These are phyloP conservation scores for Elysia crispata DNA, from an alignment of 2,888 invertebrate species.

Conservation along the genomic window DNA sequence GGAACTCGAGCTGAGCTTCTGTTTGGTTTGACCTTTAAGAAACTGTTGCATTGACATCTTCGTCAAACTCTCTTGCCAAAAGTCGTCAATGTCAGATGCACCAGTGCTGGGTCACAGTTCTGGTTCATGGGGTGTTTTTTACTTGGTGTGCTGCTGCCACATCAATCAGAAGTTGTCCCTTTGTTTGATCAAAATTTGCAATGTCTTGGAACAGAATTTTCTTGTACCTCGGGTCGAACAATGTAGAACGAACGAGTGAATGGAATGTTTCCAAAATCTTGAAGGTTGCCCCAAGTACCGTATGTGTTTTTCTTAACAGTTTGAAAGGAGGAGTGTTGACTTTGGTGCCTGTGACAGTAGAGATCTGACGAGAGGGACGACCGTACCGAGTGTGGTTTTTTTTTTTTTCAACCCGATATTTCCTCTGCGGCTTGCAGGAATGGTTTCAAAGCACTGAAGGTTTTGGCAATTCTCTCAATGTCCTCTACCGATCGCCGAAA, in stretches of 20 bases:
- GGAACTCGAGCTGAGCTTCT: neutral
- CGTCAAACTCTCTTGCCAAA: neutral
- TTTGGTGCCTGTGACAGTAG: constrained; percentile 1
- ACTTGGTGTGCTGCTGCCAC: neutral
- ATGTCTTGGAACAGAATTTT: neutral
- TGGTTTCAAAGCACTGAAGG: neutral
- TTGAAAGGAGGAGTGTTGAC: neutral
- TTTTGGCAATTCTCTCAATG: neutral
- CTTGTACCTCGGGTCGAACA: constrained; percentile 1
- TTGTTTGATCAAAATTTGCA: neutral
- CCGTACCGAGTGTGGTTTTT: neutral
- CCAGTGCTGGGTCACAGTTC: neutral
- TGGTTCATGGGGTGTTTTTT: neutral
- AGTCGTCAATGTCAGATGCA: neutral
- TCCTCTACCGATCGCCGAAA: neutral
- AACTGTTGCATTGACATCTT: neutral
- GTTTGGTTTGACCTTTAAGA: neutral
- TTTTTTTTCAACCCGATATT: neutral
- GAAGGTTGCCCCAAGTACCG: neutral
- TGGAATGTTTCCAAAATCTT: neutral
- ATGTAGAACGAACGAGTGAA: neutral
- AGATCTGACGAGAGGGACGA: neutral
- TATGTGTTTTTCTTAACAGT: neutral
- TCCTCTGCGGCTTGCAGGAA: neutral
- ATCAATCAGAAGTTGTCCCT: neutral